Base-by-base conservation (phyloP, 2,113 vertebrate species). In the Apaloderma vittatum region DNA sequence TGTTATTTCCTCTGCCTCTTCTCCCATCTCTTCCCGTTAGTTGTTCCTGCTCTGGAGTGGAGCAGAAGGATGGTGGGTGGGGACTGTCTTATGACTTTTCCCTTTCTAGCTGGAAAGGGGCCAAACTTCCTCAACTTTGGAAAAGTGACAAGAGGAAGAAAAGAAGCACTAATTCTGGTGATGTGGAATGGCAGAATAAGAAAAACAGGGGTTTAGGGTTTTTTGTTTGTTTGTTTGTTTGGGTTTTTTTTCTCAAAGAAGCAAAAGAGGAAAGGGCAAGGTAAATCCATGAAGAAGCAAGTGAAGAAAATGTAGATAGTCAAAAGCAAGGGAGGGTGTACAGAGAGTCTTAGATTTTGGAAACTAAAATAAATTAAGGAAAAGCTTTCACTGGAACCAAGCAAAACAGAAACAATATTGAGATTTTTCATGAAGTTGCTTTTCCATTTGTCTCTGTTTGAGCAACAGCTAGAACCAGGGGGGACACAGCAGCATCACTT, bases 51-150 rank as follows among this genome's bases (percentile, higher is more conserved):
- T 91, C 91, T 7, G 9, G 70, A 88, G 57, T 2, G 1, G 58
- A 97, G 94, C 96, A 97, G 95, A 96, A 96, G 93, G 96, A 95
- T 94, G 94, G 96, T 94, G 86, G 95, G 94, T 93, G 95, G 88
- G 40, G 83, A 84, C 91, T 93, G 93, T 94, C 92, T 93, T 93
- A 86, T 95, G 96, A 97, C 88, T 95, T 96, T 97, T 96, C 88
- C 94, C 72, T 95, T 95, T 84, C 73, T 71, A 49, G 20, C 66
- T 93, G 94, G 96, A 95, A 68, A 1, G 1, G 24, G 37, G 91
- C 94, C 97, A 95, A 85, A 89, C 88, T 94, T 97, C 88, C 93
- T 94, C 70, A 93, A 89, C 73, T 97, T 72, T 94, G 96, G 96
- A 95, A 93, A 96, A 95, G 45, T 30, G 65, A 93, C 92, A 95